These are phyloP conservation scores for Ascidia mentula DNA, from an alignment of 23 tunicate species.

Conservation along the genomic window DNA sequence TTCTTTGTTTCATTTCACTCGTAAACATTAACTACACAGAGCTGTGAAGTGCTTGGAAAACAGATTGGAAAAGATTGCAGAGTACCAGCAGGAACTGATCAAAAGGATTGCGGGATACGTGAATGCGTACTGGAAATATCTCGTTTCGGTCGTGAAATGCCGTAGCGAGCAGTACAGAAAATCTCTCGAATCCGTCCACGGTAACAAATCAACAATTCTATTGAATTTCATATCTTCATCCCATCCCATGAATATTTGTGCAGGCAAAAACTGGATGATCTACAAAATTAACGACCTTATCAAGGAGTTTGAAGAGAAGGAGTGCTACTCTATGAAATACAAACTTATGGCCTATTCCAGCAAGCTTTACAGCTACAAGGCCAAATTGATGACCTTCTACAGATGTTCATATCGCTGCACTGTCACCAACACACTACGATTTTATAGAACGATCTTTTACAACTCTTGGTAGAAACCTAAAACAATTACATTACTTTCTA, in stretches of 20 bases:
- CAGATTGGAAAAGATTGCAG: background rate
- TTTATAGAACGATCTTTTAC: background rate
- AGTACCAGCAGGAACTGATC: background rate
- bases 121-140: background rate
- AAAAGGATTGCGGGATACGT: background rate
- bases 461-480: slow-evolving; percentile 18
- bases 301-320: background rate
- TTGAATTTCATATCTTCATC: no score
- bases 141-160: background rate
- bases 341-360: background rate
- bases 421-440: slow-evolving; percentile 2
- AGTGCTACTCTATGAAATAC: background rate
- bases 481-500: no score
- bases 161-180: background rate
- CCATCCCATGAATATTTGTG: background rate
- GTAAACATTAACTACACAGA: no score
- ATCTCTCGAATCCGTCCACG: background rate
- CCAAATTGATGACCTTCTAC: slow-evolving; percentile 9
- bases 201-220: background rate
- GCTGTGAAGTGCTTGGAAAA: background rate
- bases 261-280: background rate
- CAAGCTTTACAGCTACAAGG: background rate
- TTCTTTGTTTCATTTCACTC: no score
- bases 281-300: background rate
- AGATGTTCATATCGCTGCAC: slow-evolving; percentile 14